A percentile compares a stretch with the other conserved stretches of the same genome.
Evolutionary conservation across 2,113 vertebrate genomes (phyloP).

Genomic region (Pelobates fuscus): DNA sequence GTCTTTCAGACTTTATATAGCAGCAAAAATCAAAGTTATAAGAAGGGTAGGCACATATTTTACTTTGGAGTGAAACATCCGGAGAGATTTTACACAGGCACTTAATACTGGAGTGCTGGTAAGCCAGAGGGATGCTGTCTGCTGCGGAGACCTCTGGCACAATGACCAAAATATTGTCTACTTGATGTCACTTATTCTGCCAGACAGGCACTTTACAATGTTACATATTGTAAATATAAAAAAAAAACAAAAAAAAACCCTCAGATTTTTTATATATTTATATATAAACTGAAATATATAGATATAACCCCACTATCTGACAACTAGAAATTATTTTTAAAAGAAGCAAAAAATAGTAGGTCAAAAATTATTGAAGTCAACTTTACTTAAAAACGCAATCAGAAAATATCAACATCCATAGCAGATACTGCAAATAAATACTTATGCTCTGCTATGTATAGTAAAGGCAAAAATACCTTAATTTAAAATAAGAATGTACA

Average conservation of each 20-base stretch:
- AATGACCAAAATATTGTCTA: background rate
- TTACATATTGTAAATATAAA: background rate
- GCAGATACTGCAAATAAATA: slow-evolving; percentile 56
- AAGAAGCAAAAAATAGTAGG: background rate
- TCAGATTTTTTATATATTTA: background rate
- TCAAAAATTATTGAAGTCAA: slow-evolving; percentile 6
- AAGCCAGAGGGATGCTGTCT: no score
- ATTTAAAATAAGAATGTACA: slow-evolving; percentile 44
- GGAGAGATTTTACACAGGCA: slow-evolving; percentile 12
- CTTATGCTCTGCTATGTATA: slow-evolving; percentile 47
- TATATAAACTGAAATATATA: background rate
- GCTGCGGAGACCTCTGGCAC: background rate
- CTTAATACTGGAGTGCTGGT: slow-evolving; percentile 21
- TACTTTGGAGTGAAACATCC: slow-evolving; percentile 4
- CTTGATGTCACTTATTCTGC: slow-evolving; percentile 3
- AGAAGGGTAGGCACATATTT: slow-evolving; percentile 13
- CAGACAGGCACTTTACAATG: slow-evolving; percentile 1
- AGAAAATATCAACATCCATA: slow-evolving; percentile 50
- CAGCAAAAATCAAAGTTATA: slow-evolving; percentile 9
- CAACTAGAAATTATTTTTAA: background rate
- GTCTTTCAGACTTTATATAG: background rate
- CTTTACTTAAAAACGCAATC: slow-evolving; percentile 44
- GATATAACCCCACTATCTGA: background rate
- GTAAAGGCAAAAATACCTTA: slow-evolving; percentile 42
- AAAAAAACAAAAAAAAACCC: background rate